Base-by-base conservation (phyloP, 2,888 invertebrate species). In the Pachymerium ferrugineum region DNA sequence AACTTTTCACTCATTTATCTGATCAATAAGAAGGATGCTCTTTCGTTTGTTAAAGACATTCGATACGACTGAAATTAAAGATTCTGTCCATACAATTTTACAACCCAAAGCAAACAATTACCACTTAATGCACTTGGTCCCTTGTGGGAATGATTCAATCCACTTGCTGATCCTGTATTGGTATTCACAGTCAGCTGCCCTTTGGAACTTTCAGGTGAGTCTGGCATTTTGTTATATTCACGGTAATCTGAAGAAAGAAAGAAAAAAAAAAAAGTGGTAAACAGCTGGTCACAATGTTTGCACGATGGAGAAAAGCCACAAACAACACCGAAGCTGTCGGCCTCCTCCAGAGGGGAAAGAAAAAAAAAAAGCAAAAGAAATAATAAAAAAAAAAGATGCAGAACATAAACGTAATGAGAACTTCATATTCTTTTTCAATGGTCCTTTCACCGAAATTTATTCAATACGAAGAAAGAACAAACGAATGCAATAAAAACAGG, bases 131-230 rank as follows among this genome's bases (percentile, higher is more conserved):
- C 73, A 22, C 30, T 16, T 16, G 73, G 16, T 29, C 62, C 62
- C 16, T 73, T 73, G 62, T 54, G 73, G 30, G 30, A 16, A 31
- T 72, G 72, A 31, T 42, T 42, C 25, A 28, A 16, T n/a, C 42
- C 42, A 22, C 38, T 38, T 42, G 38, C 72, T 25, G 30, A 25
- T 25, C 28, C 47, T 3, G 62, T 25, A 25, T 42, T 72, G 19
- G 73, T 73, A 54, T 54, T 73, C 30, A 73, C 73, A 8, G 73
- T 54, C 73, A 62, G 30, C 62, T 54, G 73, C 10, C 29, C 73
- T 31, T 73, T 73, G 62, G 62, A 62, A 54, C 73, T 62, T 31
- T 73, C 73, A 16, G 73, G 73, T 29, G 73, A 73, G 62, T 73
- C 73, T 29, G 73, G 73, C 73, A 73, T 73, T 30, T 62, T 73